These are phyloP conservation scores for Pseudorhombus dupliciocellatus DNA, from an alignment of 2,113 vertebrate genomes.

Conservation along the genomic window DNA sequence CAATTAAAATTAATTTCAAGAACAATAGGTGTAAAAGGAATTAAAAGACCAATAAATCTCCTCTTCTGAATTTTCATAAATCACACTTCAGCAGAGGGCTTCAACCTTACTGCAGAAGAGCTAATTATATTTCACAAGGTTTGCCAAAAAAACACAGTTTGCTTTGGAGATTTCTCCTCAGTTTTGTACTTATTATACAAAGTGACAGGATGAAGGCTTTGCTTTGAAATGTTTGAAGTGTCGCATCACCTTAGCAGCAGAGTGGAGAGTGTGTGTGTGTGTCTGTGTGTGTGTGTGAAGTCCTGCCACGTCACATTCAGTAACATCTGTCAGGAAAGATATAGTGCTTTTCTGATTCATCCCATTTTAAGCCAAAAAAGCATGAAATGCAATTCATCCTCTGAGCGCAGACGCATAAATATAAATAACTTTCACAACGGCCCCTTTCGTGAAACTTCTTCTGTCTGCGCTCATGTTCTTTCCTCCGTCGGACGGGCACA, in stretches of 20 bases:
- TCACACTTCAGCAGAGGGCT: not conserved
- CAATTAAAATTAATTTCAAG: not conserved
- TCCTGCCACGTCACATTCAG: slow-evolving; percentile 38
- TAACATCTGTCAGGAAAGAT: slow-evolving; percentile 49
- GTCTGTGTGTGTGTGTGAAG: slow-evolving; percentile 23
- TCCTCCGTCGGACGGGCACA: slow-evolving; percentile 44
- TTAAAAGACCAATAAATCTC: not conserved
- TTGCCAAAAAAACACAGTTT: slow-evolving; percentile 18
- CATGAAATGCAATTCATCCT: slow-evolving; percentile 49
- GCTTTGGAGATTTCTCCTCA: slow-evolving; percentile 1
- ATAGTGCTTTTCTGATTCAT: slow-evolving; percentile 23
- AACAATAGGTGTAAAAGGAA: not conserved
- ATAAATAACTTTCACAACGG: slow-evolving; percentile 51
- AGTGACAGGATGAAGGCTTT: slow-evolving; percentile 28
- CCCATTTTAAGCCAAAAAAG: slow-evolving; percentile 48
- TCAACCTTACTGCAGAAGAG: not conserved
- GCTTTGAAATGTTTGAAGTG: slow-evolving; percentile 49
- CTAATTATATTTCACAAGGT: slow-evolving; percentile 16
- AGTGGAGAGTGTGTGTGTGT: not conserved
- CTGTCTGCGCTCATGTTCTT: slow-evolving; percentile 52
- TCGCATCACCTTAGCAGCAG: slow-evolving; percentile 42
- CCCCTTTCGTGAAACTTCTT: slow-evolving; percentile 29
- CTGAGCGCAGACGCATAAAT: slow-evolving; percentile 48
- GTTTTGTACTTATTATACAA: not conserved
- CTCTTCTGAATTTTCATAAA: not conserved